Percentiles rank a stretch among this genome's conserved stretches.
phyloP scores from a whole-genome alignment of 30 jellyfish, hydroid and myxozoan genomes.

The Aurelia coerulea region DNA sequence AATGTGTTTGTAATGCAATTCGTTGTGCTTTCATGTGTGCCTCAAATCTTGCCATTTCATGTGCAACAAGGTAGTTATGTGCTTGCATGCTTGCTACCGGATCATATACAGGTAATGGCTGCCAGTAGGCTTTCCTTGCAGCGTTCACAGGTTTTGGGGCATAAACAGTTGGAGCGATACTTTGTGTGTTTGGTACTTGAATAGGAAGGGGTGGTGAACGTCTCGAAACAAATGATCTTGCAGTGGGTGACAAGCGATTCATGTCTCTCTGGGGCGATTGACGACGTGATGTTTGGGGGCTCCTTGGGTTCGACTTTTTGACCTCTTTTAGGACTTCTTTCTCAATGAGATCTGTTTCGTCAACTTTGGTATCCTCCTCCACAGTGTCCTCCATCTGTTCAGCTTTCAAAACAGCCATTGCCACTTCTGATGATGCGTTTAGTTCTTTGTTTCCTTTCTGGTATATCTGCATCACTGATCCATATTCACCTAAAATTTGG shows the following conservation, averaged over 20 bases:
- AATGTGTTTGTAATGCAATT: conserved; percentile 95
- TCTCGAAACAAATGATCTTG: conserved; percentile 91
- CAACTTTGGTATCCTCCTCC: background rate
- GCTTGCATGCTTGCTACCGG: conserved; percentile 87
- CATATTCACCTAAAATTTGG: conserved; percentile 87
- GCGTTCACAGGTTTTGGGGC: conserved; percentile 69
- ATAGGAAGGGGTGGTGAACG: conserved; percentile 69
- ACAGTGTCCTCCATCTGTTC: background rate
- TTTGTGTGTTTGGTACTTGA: conserved; percentile 51
- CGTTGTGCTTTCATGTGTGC: conserved; percentile 90
- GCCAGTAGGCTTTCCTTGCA: conserved; percentile 76
- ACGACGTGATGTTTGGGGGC: background rate
- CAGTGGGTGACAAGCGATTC: conserved; percentile 90
- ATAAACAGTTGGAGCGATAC: conserved; percentile 44
- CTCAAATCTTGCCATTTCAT: conserved; percentile 92
- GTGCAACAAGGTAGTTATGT: conserved; percentile 90
- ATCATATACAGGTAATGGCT: conserved; percentile 79
- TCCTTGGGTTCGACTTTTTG: background rate
- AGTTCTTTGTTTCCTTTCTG: conserved; percentile 78
- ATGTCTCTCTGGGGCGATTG: conserved; percentile 11
- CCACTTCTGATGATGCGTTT: conserved; percentile 78
- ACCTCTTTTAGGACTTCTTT: background rate
- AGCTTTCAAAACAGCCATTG: conserved; percentile 60
- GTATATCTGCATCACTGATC: conserved; percentile 88
- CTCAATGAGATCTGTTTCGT: background rate